Base-by-base conservation (phyloP, 2,797 vertebrate species). In the Sciurus carolinensis region DNA sequence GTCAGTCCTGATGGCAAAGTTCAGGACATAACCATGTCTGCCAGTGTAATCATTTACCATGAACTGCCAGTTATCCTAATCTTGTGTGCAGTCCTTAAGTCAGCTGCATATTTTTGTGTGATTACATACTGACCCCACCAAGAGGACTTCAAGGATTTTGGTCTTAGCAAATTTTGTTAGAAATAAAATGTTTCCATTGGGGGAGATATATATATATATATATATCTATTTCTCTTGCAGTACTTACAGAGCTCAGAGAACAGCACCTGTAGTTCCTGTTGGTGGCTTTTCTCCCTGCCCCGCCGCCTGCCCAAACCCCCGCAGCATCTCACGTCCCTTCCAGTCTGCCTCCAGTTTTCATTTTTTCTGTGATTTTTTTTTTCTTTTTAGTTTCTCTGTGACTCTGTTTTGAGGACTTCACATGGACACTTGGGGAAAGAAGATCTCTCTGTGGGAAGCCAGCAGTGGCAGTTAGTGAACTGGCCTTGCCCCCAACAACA, bases 11-110 rank as follows among this genome's bases (percentile, higher is more conserved):
- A 97, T 97, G 97, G 98, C 98, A 97, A 98, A 98, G 98, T 98
- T 98, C 98, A 98, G 96, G 90, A 96, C 95, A 97, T 98, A 97
- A 98, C 97, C 93, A 97, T 97, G 97, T 97, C 98, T 95, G 97
- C 97, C 98, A 98, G 98, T 98, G 98, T 97, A 98, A 98, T 98
- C 97, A 98, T 98, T 98, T 98, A 97, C 97, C 97, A 97, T 97
- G 96, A 97, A 98, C 98, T 97, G 97, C 90, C 97, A 97, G 97
- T 98, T 98, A 98, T 97, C 98, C 98, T 98, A 97, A 98, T 98
- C 97, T 97, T 96, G 97, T 52, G 96, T 69, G 90, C 97, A 98
- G 96, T 96, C 96, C 96, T 98, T 96, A 97, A 97, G 83, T 96
- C 89, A 76, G 90, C 96, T 83, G 87, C 95, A 92, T 97, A 96